Evolutionary conservation across 2,888 invertebrate genomes (phyloP), one percentile per base, ranked within the genome.

Genomic region (Caenorhabditis japonica): DNA sequence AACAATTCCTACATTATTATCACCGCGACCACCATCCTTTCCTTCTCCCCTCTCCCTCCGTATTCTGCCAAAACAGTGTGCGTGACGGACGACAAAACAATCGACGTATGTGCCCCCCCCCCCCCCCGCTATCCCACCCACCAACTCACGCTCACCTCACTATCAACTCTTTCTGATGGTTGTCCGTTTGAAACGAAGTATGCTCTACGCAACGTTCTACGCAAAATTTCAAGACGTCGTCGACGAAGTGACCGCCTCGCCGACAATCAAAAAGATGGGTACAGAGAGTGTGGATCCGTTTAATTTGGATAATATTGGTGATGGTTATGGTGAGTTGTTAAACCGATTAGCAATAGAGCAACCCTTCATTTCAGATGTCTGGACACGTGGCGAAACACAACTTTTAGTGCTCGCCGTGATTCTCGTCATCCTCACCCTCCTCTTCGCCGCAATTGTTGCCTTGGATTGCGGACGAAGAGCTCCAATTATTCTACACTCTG

Each of bases 221-320:
- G 52, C 61, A 3, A 59, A 62, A 56, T 58, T 46, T 52, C 51
- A 68, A 19, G 66, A 68, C 25, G 15, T 38, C n/a, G 51, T 33
- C 4, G 43, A 52, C 10, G 25, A 34, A 43, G 33, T 19, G 21
- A 41, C 52, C 1, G 41, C 61, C 8, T 27, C 49, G 7, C 49
- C 60, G 2, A 43, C 41, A 4, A 17, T 17, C 17, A 19, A 39
- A 19, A 12, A 5, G 23, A 43, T 10, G 43, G 23, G 23, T 8
- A 23, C 2, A 2, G 43, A 4, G 1, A 12, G 12, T 25, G 39
- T 38, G 17, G 64, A 72, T 36, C 59, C 71, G 23, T 72, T 59
- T 41, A 64, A 64, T 47, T 43, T 72, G 13, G 71, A 72, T 41
- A 64, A 64, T 33, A 72, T 72, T 46, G 71, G 71, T 15, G 52